Evolutionary conservation across 2,888 invertebrate species (phyloP).

Genomic region (Frankliniella fusca): DNA sequence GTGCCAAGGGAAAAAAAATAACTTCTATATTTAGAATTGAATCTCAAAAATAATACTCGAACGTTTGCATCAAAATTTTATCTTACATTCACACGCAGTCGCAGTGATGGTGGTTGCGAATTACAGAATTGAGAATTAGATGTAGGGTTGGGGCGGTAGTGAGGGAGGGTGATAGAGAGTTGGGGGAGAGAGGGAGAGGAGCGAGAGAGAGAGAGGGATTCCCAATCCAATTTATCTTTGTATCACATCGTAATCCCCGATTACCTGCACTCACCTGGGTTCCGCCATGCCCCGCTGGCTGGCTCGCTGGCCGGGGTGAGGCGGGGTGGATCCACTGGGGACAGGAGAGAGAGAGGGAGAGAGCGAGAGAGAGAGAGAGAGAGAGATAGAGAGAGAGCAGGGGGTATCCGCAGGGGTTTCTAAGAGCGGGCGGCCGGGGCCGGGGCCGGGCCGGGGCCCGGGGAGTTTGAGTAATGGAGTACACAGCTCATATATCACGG

Average conservation of each 20-base stretch:
- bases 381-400: conserved; percentile 6
- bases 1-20: no score
- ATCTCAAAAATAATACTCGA: no score
- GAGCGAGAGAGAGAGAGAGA: background rate
- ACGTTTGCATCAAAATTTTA: no score
- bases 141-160: background rate
- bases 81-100: no score
- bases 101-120: no score
- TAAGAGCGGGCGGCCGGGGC: background rate
- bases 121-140: no score
- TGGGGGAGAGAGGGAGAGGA: background rate
- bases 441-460: background rate
- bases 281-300: background rate
- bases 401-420: conserved; percentile 14
- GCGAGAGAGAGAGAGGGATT: background rate
- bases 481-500: conserved; percentile 20
- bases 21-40: no score
- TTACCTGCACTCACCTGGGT: conserved; percentile 10
- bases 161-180: background rate
- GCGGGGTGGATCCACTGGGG: conserved; percentile 10
- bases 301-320: background rate
- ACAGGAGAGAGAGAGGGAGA: background rate
- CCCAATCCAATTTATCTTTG: conserved; percentile 11
- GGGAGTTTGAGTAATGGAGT: conserved; percentile 22
- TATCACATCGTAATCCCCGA: conserved; percentile 22